phyloP scores from a whole-genome alignment of 2,797 vertebrate species.

The Myripristis murdjan region DNA sequence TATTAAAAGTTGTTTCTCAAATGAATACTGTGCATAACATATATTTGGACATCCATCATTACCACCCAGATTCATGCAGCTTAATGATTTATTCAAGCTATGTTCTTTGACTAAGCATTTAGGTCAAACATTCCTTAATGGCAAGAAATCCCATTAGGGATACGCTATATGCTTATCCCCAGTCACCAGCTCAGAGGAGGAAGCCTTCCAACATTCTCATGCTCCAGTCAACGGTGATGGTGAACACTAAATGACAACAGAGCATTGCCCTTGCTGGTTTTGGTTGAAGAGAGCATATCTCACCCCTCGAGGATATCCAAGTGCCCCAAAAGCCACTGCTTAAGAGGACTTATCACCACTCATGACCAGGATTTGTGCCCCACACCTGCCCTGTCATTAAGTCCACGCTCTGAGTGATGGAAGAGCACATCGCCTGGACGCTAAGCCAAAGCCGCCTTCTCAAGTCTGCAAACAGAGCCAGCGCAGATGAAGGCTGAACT shows the following conservation, averaged over 20 bases:
- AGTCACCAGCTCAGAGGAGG: background rate
- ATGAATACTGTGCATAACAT: background rate
- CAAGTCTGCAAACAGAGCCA: conserved; percentile 41
- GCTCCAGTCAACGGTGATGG: background rate
- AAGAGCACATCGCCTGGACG: conserved; percentile 31
- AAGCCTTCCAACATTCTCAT: conserved; percentile 10
- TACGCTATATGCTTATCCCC: background rate
- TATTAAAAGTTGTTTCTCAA: background rate
- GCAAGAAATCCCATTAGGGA: background rate
- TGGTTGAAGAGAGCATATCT: conserved; percentile 13
- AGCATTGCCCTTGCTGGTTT: conserved; percentile 6
- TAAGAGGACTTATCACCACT: conserved; percentile 49
- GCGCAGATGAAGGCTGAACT: background rate
- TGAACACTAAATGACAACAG: background rate
- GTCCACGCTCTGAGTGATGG: conserved; percentile 45
- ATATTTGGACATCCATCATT: background rate
- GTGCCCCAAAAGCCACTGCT: conserved; percentile 20
- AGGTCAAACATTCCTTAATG: background rate
- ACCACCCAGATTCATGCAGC: background rate
- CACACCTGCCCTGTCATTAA: conserved; percentile 24
- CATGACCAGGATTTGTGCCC: conserved; percentile 66
- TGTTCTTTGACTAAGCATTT: background rate
- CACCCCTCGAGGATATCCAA: conserved; percentile 19
- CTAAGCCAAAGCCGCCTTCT: conserved; percentile 51
- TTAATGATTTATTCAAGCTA: background rate